These are phyloP conservation scores for Xyrauchen texanus DNA, from an alignment of 2,113 vertebrate species.

Conservation along the genomic window DNA sequence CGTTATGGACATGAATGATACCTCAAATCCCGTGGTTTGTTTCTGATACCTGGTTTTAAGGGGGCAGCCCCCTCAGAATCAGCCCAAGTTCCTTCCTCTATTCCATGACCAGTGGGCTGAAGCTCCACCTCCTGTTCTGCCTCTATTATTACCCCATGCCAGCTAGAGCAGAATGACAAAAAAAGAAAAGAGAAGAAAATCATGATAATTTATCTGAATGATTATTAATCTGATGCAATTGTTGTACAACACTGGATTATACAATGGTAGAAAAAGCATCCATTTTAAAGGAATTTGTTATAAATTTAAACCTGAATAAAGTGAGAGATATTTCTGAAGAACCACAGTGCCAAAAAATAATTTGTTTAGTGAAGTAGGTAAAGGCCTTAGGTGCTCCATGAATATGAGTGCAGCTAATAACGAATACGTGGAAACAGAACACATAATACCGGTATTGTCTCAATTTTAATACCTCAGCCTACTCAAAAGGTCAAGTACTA, in stretches of 20 bases:
- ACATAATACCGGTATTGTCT: neutral
- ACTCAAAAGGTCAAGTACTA: slow-evolving; percentile 2
- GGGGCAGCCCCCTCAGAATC: slow-evolving; percentile 46
- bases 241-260: neutral
- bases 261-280: too few species aligned
- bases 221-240: neutral
- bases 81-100: slow-evolving; percentile 61
- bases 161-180: slow-evolving; percentile 69
- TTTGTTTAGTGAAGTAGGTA: neutral
- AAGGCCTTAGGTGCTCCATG: neutral
- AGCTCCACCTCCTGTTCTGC: slow-evolving; percentile 78
- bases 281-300: neutral
- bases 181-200: neutral
- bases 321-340: neutral
- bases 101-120: slow-evolving; percentile 67
- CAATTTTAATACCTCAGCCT: slow-evolving; percentile 2
- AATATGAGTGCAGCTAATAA: neutral
- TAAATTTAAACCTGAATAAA: neutral
- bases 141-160: slow-evolving; percentile 89
- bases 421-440: neutral
- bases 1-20: too few species aligned
- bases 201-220: neutral
- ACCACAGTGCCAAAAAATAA: neutral
- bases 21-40: neutral
- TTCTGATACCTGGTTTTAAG: slow-evolving; percentile 72